Evolutionary conservation across 1,140 invertebrate genomes (phyloP).

Genomic region (Drosophila neocordata): DNA sequence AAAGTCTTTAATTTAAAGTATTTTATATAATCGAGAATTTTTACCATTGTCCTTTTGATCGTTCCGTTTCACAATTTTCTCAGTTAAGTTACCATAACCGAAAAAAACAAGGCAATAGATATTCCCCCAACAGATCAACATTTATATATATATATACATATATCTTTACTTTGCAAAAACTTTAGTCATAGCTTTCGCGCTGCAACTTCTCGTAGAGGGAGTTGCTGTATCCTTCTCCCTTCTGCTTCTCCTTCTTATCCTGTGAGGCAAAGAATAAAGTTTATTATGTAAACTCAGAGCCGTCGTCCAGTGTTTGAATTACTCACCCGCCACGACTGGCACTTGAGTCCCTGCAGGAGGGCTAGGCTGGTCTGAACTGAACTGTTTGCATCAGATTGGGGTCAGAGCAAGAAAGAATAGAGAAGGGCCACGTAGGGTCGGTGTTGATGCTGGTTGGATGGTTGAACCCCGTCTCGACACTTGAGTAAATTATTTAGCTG

Average conservation of each 20-base stretch:
- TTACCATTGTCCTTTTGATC: no score
- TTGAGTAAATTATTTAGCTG: slow-evolving; percentile 80
- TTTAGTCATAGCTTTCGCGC: not conserved
- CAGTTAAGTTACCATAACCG: no score
- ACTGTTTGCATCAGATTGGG: slow-evolving; percentile 67
- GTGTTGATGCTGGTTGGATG: no score
- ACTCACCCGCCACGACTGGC: slow-evolving; percentile 53
- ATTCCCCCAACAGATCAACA: no score
- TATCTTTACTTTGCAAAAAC: not conserved
- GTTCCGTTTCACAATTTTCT: no score
- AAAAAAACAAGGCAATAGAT: no score
- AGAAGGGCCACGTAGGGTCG: slow-evolving; percentile 24
- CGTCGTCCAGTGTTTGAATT: slow-evolving; percentile 70
- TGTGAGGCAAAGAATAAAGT: slow-evolving; percentile 59
- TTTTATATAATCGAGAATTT: no score
- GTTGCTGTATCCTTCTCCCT: not conserved
- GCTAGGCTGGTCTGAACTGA: not conserved
- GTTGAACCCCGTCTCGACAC: slow-evolving; percentile 56
- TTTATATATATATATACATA: no score
- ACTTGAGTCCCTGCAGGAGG: slow-evolving; percentile 60
- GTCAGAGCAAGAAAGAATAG: slow-evolving; percentile 50
- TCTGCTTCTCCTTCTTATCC: not conserved
- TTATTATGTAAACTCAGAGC: slow-evolving; percentile 73
- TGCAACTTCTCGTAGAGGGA: not conserved
- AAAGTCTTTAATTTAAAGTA: no score